A percentile compares a stretch with the other conserved stretches of the same genome.
These are phyloP conservation scores for Galago senegalensis DNA, from an alignment of 2,797 vertebrate genomes.

Conservation along the genomic window DNA sequence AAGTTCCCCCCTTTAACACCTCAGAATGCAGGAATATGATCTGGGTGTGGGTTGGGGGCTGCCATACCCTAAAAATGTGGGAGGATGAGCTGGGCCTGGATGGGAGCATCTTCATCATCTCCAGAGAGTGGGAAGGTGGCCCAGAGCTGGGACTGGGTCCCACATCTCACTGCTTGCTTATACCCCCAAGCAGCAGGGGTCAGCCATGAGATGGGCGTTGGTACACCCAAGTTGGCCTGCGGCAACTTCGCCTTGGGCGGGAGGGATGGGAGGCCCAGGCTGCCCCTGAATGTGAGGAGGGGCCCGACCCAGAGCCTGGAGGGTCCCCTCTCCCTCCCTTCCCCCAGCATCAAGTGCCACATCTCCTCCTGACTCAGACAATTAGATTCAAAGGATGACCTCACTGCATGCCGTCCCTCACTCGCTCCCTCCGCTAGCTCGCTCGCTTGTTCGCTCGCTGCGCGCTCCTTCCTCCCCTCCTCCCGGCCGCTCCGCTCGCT, in stretches of 20 bases:
- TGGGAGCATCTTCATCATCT: neutral
- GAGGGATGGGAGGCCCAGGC: neutral
- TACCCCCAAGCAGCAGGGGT: conserved; percentile 54
- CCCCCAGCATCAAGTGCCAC: conserved; percentile 85
- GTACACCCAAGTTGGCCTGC: neutral
- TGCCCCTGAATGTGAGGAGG: conserved; percentile 13
- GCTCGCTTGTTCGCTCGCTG: conserved; percentile 43
- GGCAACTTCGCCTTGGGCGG: neutral
- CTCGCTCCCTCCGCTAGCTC: conserved; percentile 76
- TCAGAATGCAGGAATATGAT: conserved; percentile 23
- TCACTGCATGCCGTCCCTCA: conserved; percentile 86
- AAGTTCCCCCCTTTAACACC: neutral
- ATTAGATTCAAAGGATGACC: conserved; percentile 88
- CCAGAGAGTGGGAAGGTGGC: neutral
- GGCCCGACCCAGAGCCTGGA: neutral
- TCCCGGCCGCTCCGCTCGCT: conserved; percentile 37
- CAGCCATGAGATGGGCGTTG: conserved; percentile 16
- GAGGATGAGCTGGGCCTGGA: neutral
- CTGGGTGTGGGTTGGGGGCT: neutral
- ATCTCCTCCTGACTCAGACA: conserved; percentile 88
- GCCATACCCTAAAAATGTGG: neutral
- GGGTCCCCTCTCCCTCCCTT: conserved; percentile 73
- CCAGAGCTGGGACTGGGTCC: neutral
- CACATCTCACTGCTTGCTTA: neutral
- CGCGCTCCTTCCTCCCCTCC: conserved; percentile 74